Conservation (phyloP, 2,888 invertebrate species). For the Tiliacea citrago region DNA sequence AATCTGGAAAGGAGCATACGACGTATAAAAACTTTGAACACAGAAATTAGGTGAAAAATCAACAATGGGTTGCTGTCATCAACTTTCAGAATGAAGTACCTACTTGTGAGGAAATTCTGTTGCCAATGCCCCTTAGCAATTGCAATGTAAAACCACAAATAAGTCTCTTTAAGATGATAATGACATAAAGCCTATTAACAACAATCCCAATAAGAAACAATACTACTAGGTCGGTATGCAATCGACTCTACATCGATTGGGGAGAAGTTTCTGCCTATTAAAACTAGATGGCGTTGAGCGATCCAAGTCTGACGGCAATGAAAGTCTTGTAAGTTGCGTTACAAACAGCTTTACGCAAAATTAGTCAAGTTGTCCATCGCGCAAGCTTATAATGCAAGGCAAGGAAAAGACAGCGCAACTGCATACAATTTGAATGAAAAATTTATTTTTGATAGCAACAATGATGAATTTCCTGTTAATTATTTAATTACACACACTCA, state of each 20-base stretch:
- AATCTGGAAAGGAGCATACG: conserved; percentile 89
- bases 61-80: not conserved
- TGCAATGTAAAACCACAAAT: no score
- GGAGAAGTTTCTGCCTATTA: not conserved
- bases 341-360: conserved; percentile 41
- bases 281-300: conserved; percentile 39
- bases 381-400: conserved; percentile 42
- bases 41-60: not conserved
- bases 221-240: not conserved
- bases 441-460: conserved; percentile 19
- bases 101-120: no score
- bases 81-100: not conserved
- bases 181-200: no score
- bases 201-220: no score
- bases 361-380: conserved; percentile 4
- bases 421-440: conserved; percentile 24
- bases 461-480: conserved; percentile 12
- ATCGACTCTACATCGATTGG: not conserved
- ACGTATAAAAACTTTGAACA: not conserved
- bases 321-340: conserved; percentile 13
- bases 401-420: conserved; percentile 5
- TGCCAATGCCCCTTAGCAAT: no score
- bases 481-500: conserved; percentile 12
- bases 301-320: not conserved
- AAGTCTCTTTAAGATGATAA: no score